Percentiles rank a stretch among this genome's conserved stretches.
Evolutionary conservation across 2,113 vertebrate species (phyloP).

Genomic region (Pycnonotus jocosus): DNA sequence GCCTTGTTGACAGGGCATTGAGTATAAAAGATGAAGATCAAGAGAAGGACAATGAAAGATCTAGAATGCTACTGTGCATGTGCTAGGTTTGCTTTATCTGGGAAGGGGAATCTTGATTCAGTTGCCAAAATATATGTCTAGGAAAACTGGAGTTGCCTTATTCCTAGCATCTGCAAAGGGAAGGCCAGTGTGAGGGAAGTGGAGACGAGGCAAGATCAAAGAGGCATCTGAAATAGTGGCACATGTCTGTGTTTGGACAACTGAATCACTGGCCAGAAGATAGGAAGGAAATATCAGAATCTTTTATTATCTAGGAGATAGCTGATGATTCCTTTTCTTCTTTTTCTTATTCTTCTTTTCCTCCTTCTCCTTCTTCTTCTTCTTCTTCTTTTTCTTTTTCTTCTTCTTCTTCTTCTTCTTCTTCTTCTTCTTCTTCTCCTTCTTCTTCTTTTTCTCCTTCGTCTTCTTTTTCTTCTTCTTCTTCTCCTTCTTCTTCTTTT

Average conservation of each 20-base stretch:
- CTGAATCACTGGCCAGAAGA: not conserved
- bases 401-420: too few relatives aligned
- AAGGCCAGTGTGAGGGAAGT: not conserved
- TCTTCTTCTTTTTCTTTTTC: too few relatives aligned
- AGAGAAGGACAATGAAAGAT: not conserved
- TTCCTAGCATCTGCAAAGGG: not conserved
- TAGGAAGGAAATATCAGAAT: not conserved
- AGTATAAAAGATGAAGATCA: not conserved
- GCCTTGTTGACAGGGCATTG: not conserved
- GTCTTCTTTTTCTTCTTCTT: too few relatives aligned
- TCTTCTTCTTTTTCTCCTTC: too few relatives aligned
- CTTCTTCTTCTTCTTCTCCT: too few relatives aligned
- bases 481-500: too few relatives aligned
- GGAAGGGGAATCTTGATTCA: not conserved
- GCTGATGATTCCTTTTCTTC: too few relatives aligned
- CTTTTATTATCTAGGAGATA: not conserved
- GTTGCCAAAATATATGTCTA: not conserved
- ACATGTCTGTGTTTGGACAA: not conserved
- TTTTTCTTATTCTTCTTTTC: too few relatives aligned
- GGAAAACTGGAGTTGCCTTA: not conserved
- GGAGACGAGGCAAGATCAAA: not conserved
- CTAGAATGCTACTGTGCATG: not conserved
- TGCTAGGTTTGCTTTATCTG: not conserved
- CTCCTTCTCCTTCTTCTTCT: too few relatives aligned
- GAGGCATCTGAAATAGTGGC: not conserved